A percentile compares a stretch with the other conserved stretches of the same genome.
Conservation (phyloP, 2,113 vertebrate genomes). For the Labeo rohita region DNA sequence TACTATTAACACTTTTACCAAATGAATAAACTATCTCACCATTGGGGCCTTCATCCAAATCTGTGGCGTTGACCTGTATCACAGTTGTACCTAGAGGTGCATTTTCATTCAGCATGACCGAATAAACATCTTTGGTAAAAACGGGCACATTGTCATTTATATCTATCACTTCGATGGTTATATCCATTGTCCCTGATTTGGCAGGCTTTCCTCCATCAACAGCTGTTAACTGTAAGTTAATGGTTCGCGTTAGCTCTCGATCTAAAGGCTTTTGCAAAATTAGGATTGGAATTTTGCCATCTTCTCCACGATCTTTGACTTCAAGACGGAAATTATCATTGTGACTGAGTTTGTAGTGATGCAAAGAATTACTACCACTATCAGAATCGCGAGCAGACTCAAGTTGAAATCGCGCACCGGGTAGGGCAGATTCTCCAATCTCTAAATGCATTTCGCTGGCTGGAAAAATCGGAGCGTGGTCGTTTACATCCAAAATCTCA, state of each 20-base stretch:
- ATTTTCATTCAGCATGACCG: conserved; percentile 51
- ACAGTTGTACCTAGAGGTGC: conserved; percentile 51
- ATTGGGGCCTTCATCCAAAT: conserved; percentile 70
- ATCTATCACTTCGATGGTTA: conserved; percentile 53
- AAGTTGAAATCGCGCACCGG: conserved; percentile 60
- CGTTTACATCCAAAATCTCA: conserved; percentile 70
- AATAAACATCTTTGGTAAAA: conserved; percentile 52
- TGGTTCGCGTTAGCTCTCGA: conserved; percentile 57
- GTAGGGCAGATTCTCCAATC: conserved; percentile 59
- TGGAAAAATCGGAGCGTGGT: conserved; percentile 64
- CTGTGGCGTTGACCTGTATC: conserved; percentile 69
- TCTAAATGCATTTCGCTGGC: conserved; percentile 50
- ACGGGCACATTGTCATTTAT: conserved; percentile 58
- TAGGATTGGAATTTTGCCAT: conserved; percentile 63
- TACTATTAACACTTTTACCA: conserved; percentile 52
- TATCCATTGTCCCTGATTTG: conserved; percentile 38
- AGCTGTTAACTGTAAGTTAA: conserved; percentile 21
- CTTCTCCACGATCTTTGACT: conserved; percentile 57
- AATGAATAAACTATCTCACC: conserved; percentile 69
- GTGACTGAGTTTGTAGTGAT: conserved; percentile 62
- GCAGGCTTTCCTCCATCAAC: conserved; percentile 54
- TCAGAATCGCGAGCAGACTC: conserved; percentile 59
- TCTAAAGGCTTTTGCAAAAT: conserved; percentile 63
- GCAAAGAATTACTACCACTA: conserved; percentile 60
- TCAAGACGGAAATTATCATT: conserved; percentile 67